Percentiles rank a stretch among this genome's conserved stretches.
phyloP scores from a whole-genome alignment of 1,140 invertebrate species.

The Asbolus verrucosus region DNA sequence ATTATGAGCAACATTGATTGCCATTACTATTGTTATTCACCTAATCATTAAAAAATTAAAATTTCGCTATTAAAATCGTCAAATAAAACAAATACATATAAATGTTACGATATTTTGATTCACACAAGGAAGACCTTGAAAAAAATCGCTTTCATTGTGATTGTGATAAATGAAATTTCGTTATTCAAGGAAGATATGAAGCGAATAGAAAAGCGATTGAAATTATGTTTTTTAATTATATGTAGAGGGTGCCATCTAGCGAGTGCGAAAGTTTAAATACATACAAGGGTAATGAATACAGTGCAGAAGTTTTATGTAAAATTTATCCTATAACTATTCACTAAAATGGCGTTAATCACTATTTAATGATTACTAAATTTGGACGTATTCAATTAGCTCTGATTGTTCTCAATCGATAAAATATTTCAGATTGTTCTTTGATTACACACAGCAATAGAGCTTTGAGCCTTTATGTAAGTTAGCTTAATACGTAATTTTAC shows the following conservation, averaged over 20 bases:
- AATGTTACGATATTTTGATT: neutral
- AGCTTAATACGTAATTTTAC: slow-evolving; percentile 8
- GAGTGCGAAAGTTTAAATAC: neutral
- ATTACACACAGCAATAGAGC: slow-evolving; percentile 31
- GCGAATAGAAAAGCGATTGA: neutral
- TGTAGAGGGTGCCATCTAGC: too few relatives aligned
- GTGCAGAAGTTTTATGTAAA: slow-evolving; percentile 21
- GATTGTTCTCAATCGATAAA: slow-evolving; percentile 35
- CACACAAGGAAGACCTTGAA: too few relatives aligned
- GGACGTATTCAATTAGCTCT: slow-evolving; percentile 35
- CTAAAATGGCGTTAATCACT: neutral
- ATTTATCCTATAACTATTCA: slow-evolving; percentile 1
- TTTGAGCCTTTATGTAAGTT: slow-evolving; percentile 15
- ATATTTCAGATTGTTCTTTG: slow-evolving; percentile 30
- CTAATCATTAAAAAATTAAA: too few relatives aligned
- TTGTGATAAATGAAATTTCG: too few relatives aligned
- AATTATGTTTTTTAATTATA: neutral
- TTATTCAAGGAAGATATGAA: neutral
- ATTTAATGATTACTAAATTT: slow-evolving; percentile 4
- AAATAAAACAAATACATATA: neutral
- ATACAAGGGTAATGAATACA: slow-evolving; percentile 12
- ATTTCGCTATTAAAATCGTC: too few relatives aligned
- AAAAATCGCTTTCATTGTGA: too few relatives aligned
- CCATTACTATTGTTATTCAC: neutral
- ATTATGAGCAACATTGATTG: slow-evolving; percentile 44